A percentile compares a stretch with the other conserved stretches of the same genome.
These are phyloP conservation scores for Gymnothorax reevesii DNA, from an alignment of 2,797 vertebrate genomes.

Conservation along the genomic window DNA sequence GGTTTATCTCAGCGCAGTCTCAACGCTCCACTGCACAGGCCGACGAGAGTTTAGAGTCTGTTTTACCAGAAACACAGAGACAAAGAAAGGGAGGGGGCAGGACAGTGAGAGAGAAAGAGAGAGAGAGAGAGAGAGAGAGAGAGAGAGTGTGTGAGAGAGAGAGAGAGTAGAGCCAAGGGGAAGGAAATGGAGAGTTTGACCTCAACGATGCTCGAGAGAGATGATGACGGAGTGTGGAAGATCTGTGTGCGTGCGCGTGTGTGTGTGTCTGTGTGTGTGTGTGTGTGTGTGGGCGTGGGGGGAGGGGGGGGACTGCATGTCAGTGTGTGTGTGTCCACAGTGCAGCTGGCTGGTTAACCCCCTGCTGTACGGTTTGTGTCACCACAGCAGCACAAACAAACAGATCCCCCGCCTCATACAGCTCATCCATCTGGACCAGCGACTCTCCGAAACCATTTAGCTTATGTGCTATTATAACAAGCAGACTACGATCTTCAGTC, in stretches of 20 bases:
- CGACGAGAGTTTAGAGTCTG: slow-evolving; percentile 85
- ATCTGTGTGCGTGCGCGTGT: slow-evolving; percentile 44
- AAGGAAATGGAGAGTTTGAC: slow-evolving; percentile 71
- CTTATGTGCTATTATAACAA: slow-evolving; percentile 17
- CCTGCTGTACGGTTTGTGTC: not conserved
- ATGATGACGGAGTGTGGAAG: slow-evolving; percentile 39
- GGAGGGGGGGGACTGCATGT: no score
- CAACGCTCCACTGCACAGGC: slow-evolving; percentile 78
- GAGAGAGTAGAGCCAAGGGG: slow-evolving; percentile 65
- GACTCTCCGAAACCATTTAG: not conserved
- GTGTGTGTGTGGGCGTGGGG: not conserved
- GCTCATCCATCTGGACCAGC: not conserved
- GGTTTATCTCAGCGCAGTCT: slow-evolving; percentile 84
- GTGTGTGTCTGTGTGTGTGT: not conserved
- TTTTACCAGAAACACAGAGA: slow-evolving; percentile 80
- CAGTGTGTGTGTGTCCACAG: not conserved
- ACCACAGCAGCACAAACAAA: not conserved
- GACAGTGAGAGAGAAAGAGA: slow-evolving; percentile 58
- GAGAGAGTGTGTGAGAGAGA: slow-evolving; percentile 28
- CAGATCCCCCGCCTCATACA: not conserved
- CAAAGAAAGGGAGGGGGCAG: slow-evolving; percentile 68
- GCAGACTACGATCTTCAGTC: not conserved
- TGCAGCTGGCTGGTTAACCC: not conserved
- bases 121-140: slow-evolving; percentile 68
- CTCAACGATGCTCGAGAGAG: slow-evolving; percentile 62